These are phyloP conservation scores for Heliconius cydno DNA, from an alignment of 2,888 invertebrate species.

Conservation along the genomic window DNA sequence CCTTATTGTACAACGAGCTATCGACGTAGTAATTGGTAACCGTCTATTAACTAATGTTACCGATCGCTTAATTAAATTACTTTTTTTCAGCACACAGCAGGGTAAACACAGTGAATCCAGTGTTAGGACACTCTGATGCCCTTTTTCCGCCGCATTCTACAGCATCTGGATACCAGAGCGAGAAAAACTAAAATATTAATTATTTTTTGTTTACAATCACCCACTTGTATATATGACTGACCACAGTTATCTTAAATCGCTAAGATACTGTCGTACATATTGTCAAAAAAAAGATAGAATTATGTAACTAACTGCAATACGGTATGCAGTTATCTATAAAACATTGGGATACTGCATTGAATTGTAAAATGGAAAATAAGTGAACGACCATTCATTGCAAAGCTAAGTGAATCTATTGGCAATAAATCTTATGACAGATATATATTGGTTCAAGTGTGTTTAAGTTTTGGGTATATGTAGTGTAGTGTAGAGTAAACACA, in stretches of 20 bases:
- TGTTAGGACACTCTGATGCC: too few relatives aligned
- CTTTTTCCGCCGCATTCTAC: too few relatives aligned
- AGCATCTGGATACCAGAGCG: too few relatives aligned
- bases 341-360: constrained; percentile 43
- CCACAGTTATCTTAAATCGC: too few relatives aligned
- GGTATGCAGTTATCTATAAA: constrained; percentile 45
- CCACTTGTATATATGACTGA: background rate
- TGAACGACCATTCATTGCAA: constrained; percentile 32
- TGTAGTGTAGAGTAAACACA: background rate
- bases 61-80: background rate
- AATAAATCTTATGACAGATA: constrained; percentile 14
- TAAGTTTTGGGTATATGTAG: background rate
- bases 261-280: background rate
- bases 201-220: background rate
- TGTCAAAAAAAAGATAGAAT: constrained; percentile 38
- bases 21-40: background rate
- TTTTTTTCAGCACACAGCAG: background rate
- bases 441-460: background rate
- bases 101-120: too few relatives aligned
- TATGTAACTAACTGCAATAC: constrained; percentile 47
- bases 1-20: background rate
- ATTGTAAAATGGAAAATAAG: constrained; percentile 46
- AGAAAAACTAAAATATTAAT: too few relatives aligned
- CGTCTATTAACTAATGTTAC: background rate
- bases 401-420: constrained; percentile 20